Percentiles rank a stretch among this genome's conserved stretches.
Conservation (phyloP, 2,888 invertebrate species). For the Brachypalpus laphriformis region DNA sequence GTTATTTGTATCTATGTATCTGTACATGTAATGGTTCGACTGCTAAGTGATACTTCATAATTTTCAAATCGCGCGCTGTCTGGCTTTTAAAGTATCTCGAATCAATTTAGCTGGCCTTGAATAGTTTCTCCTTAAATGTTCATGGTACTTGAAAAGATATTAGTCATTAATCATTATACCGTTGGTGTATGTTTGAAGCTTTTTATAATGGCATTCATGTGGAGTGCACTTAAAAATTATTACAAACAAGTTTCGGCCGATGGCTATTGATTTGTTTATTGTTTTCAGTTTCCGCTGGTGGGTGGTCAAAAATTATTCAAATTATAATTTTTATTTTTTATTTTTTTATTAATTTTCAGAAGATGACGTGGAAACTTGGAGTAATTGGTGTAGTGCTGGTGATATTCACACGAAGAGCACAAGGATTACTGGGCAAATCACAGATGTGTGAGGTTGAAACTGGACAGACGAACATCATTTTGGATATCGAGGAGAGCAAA, state of each 20-base stretch:
- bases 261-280: constrained; percentile 24
- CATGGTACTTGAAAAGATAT: constrained; percentile 16
- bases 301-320: constrained; percentile 51
- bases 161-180: constrained; percentile 56
- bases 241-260: constrained; percentile 49
- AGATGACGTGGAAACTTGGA: constrained; percentile 66
- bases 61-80: neutral
- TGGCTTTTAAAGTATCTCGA: constrained; percentile 4
- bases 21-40: constrained; percentile 1
- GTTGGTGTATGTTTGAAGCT: neutral
- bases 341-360: constrained; percentile 52
- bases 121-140: neutral
- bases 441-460: constrained; percentile 92
- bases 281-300: constrained; percentile 25
- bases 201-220: neutral
- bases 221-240: constrained; percentile 43
- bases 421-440: constrained; percentile 80
- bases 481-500: constrained; percentile 95
- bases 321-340: constrained; percentile 7
- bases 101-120: constrained; percentile 55
- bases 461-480: constrained; percentile 93
- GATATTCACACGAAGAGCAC: constrained; percentile 76
- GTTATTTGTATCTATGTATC: no score
- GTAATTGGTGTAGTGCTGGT: constrained; percentile 75
- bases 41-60: neutral